phyloP scores from a whole-genome alignment of 2,888 invertebrate species.

The Agonum fuliginosum region DNA sequence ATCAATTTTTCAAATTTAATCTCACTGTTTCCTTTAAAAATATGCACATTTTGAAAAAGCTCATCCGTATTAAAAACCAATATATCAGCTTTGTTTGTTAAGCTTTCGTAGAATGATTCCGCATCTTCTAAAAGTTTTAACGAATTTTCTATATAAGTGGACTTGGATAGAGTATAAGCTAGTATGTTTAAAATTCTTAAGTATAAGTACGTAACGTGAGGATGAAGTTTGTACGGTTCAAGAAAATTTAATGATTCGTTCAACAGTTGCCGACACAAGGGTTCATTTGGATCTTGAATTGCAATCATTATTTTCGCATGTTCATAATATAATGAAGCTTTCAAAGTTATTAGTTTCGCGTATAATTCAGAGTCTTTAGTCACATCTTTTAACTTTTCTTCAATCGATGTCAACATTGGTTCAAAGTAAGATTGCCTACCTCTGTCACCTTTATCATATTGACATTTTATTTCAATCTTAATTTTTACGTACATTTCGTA shows the following conservation, averaged over 20 bases:
- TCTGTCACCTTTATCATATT: conserved; percentile 1
- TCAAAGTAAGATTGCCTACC: conserved; percentile 12
- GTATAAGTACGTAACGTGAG: conserved; percentile 72
- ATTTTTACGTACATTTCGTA: conserved; percentile 3
- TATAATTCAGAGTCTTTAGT: conserved; percentile 62
- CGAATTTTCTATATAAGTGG: conserved; percentile 73
- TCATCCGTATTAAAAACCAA: conserved; percentile 73
- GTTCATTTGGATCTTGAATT: conserved; percentile 61
- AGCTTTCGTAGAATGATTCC: conserved; percentile 73
- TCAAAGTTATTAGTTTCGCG: conserved; percentile 68
- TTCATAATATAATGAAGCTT: conserved; percentile 70
- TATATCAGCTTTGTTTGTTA: conserved; percentile 68
- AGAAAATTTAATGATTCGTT: conserved; percentile 67
- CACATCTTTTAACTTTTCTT: not conserved
- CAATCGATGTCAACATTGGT: not conserved
- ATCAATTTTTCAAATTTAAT: conserved; percentile 76
- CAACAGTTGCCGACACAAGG: conserved; percentile 66
- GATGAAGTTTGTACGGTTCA: conserved; percentile 64
- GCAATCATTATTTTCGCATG: conserved; percentile 69
- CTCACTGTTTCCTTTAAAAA: not conserved
- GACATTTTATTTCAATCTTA: conserved; percentile 31
- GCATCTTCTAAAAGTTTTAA: conserved; percentile 74
- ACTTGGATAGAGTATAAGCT: conserved; percentile 76
- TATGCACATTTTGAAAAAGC: conserved; percentile 70
- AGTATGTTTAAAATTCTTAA: conserved; percentile 77